Evolutionary conservation across 1,140 invertebrate species (phyloP), one percentile per base, ranked within the genome.

Genomic region (Alviniconcha marisindica): DNA sequence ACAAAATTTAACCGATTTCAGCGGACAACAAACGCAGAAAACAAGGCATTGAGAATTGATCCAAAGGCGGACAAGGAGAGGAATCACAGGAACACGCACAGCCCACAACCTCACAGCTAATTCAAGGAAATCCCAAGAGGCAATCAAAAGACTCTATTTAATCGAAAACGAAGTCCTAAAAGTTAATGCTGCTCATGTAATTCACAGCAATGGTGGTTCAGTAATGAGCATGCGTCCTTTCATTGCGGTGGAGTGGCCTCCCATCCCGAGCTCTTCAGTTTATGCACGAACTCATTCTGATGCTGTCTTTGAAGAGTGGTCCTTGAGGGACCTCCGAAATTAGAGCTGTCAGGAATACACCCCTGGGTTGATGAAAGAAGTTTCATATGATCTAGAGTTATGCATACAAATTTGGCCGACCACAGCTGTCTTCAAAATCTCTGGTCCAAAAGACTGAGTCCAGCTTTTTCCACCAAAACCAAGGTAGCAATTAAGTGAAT

Each of bases 131-230:
- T 66, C 63, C n/a, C 63, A 33, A 12, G 63, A 31, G 63, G 63
- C 63, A 66, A 66, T 66, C 63, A 66, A 66, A 33, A 28, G 28
- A 66, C 63, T 66, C n/a, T 5, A 66, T 24, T 66, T 66, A 66
- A 66, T 66, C 63, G 63, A 66, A 66, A 66, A 66, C 63, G 63
- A 66, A 66, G 63, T 66, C 63, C 63, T 66, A 66, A 66, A 66
- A 66, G 28, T 7, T 66, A 66, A 66, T 66, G 63, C 63, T 66
- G 63, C 63, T 66, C 63, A 66, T 66, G 63, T 33, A 66, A 66
- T 66, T 66, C 63, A 66, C 14, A 31, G 63, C 63, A 28, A 24
- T 12, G 63, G 28, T 14, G n/a, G 63, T 7, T 33, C 63, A 4
- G 63, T 66, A 66, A 66, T 66, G 63, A 66, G 63, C 63, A 66